Conservation (phyloP, 1,140 invertebrate species). For the Drosophila baimaii region DNA sequence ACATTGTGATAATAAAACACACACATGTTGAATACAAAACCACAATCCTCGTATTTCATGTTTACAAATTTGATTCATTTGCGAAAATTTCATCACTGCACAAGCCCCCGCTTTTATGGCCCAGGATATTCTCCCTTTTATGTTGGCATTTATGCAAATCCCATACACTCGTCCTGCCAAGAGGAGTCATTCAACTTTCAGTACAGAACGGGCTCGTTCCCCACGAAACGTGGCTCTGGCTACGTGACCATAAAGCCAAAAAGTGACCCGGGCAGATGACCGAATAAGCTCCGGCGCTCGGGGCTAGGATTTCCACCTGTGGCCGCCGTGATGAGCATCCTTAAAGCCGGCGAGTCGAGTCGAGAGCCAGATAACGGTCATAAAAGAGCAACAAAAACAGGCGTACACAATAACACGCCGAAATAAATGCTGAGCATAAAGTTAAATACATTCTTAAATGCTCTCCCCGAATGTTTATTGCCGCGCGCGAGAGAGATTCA, state of each 20-base stretch:
- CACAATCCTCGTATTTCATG: constrained; percentile 1
- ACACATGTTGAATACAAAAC: not conserved
- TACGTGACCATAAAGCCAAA: constrained; percentile 72
- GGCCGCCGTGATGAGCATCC: constrained; percentile 34
- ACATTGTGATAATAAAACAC: not conserved
- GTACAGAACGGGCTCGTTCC: constrained; percentile 1
- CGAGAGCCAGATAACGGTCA: constrained; percentile 36
- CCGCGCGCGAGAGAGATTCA: constrained; percentile 37
- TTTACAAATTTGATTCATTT: constrained; percentile 42
- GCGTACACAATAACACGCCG: not conserved
- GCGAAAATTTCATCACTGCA: constrained; percentile 6
- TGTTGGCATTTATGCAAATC: constrained; percentile 49
- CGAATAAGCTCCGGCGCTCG: constrained; percentile 22
- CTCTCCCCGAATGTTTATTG: constrained; percentile 38
- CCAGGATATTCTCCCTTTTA: constrained; percentile 23
- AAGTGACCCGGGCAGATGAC: constrained; percentile 62
- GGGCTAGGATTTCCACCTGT: constrained; percentile 61
- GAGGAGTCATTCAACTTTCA: constrained; percentile 52
- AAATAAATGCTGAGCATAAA: constrained; percentile 44
- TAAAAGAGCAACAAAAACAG: constrained; percentile 45
- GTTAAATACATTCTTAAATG: constrained; percentile 51
- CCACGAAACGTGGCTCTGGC: constrained; percentile 18
- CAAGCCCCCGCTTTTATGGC: constrained; percentile 18
- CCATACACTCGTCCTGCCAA: constrained; percentile 15
- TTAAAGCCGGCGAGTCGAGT: constrained; percentile 1